Conservation (phyloP, 2,888 invertebrate genomes). For the Brachyptera putata region DNA sequence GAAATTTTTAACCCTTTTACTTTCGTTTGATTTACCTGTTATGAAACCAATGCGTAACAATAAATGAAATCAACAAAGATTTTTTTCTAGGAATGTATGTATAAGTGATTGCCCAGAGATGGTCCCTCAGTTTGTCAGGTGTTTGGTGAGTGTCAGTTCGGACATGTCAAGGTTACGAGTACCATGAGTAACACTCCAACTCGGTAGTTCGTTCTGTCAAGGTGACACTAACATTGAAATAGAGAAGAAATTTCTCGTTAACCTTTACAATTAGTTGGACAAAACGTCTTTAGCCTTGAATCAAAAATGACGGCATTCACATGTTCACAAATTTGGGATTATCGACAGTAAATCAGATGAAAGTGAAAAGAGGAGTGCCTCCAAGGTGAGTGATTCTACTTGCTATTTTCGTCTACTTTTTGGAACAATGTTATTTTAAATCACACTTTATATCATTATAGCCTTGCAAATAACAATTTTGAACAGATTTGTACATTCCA, state of each 20-base stretch:
- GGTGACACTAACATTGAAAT: background rate
- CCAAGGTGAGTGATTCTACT: background rate
- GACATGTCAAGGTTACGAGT: constrained; percentile 6
- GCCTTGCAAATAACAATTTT: too few species aligned
- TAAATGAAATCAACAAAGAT: background rate
- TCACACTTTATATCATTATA: too few species aligned
- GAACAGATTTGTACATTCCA: too few species aligned
- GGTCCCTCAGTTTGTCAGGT: too few species aligned
- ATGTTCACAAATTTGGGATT: background rate
- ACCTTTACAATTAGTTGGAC: background rate
- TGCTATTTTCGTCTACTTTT: background rate
- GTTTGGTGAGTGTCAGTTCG: too few species aligned
- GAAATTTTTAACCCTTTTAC: constrained; percentile 3
- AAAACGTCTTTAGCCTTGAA: background rate
- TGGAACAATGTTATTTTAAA: background rate
- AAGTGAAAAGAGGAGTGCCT: background rate
- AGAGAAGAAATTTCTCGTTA: background rate
- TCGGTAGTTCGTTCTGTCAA: background rate
- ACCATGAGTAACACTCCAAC: background rate
- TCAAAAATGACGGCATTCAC: background rate
- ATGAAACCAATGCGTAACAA: background rate
- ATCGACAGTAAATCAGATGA: background rate
- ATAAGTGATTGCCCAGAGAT: too few species aligned
- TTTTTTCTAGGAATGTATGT: background rate
- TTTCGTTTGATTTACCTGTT: background rate